Evolutionary conservation across 2,113 vertebrate genomes (phyloP), one percentile per base, ranked within the genome.

Genomic region (Macquaria australasica): DNA sequence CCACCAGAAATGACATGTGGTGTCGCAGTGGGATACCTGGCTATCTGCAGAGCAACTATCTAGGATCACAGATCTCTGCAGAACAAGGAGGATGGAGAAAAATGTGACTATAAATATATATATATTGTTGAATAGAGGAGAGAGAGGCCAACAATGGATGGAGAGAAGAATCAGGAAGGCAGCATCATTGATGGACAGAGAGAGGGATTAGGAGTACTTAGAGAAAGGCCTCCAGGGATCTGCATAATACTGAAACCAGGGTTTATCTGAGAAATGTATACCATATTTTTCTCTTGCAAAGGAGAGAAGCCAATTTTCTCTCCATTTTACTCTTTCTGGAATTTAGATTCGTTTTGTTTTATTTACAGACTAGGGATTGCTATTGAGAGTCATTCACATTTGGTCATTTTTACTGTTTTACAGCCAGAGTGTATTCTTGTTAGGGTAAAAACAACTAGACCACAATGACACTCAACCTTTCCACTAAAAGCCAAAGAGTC

Each of bases 131-230:
- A 12, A 37, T 4, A 48, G 31, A 20, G 11, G 14, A 20, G 37
- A 62, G 14, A 39, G 37, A 68, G 43, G 8, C 0, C 5, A 66
- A 45, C 7, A 75, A 45, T 23, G n/a, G 43, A 64, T 78, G 43
- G 56, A 75, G 41, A 50, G n/a, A 37, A n/a, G 51, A 51, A 73
- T 58, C 7, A 58, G 28, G 58, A 66, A n/a, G 45, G 28, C 16
- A 66, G 73, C 50, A 39, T 7, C 16, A 58, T 50, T 31, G 34
- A 81, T 21, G 51, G 68, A 51, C 53, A 59, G 50, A 51, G 25
- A 48, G 58, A 63, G 25, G 79, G 74, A 82, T 86, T 48, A 77
- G n/a, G n/a, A 73, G n/a, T 45, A 70, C 28, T 85, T 50, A 55
- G 51, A 60, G 58, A 1, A 75, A 20, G 10, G 21, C 43, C 34